These are phyloP conservation scores for Choreutis nemorana DNA, from an alignment of 2,888 invertebrate genomes.

Conservation along the genomic window DNA sequence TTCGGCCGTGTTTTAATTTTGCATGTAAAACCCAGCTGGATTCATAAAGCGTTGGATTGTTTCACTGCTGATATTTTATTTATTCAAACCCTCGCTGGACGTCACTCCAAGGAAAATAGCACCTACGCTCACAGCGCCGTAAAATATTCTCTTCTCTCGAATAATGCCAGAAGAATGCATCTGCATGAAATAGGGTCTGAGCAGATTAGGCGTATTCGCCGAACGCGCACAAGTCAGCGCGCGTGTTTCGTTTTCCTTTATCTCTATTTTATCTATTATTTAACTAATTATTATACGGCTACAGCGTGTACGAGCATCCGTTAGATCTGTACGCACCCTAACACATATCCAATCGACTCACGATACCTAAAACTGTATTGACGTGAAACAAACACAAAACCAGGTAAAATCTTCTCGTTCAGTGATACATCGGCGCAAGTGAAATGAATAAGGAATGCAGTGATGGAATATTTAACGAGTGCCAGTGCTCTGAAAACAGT, in stretches of 20 bases:
- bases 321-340: too few relatives aligned
- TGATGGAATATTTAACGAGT: slow-evolving; percentile 60
- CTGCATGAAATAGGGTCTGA: too few relatives aligned
- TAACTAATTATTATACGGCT: too few relatives aligned
- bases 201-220: too few relatives aligned
- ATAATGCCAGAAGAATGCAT: slow-evolving; percentile 48
- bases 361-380: too few relatives aligned
- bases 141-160: slow-evolving; percentile 44
- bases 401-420: slow-evolving; percentile 22
- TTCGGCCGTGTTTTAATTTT: too few relatives aligned
- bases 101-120: slow-evolving; percentile 29
- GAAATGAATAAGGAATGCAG: slow-evolving; percentile 58
- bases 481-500: slow-evolving; percentile 50
- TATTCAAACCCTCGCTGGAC: slow-evolving; percentile 26
- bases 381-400: slow-evolving; percentile 33
- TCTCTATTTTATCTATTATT: too few relatives aligned
- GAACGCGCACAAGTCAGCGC: too few relatives aligned
- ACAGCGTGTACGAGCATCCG: too few relatives aligned
- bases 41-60: slow-evolving; percentile 21
- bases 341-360: neutral
- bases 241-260: too few relatives aligned
- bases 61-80: slow-evolving; percentile 34
- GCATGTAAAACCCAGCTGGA: too few relatives aligned
- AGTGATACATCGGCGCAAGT: slow-evolving; percentile 26
- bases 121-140: slow-evolving; percentile 25